Evolutionary conservation across 2,888 invertebrate species (phyloP).

Genomic region (Drosophila lutescens): DNA sequence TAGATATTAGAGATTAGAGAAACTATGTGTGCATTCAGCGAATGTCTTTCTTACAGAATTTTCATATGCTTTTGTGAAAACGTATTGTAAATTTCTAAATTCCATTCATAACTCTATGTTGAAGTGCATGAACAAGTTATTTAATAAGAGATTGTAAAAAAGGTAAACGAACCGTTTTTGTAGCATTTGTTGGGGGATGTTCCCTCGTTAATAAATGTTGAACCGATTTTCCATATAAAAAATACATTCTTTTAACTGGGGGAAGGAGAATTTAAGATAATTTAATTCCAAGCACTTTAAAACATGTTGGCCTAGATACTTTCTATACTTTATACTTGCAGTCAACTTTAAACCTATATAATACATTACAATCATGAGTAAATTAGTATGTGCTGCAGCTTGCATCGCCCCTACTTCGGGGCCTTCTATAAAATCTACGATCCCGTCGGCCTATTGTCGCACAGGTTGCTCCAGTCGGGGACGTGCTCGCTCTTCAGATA

Average conservation of each 20-base stretch:
- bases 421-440: constrained; percentile 28
- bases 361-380: constrained; percentile 9
- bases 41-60: constrained; percentile 60
- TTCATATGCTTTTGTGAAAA: constrained; percentile 50
- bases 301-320: not conserved
- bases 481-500: constrained; percentile 89
- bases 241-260: not conserved
- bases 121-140: constrained; percentile 56
- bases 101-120: constrained; percentile 53
- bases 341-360: constrained; percentile 9
- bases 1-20: constrained; percentile 29
- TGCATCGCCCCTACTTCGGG: not conserved
- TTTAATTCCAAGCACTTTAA: not conserved
- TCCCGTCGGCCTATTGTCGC: constrained; percentile 80
- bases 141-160: constrained; percentile 54
- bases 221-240: constrained; percentile 19
- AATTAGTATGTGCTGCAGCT: constrained; percentile 7
- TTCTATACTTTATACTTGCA: not conserved
- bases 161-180: not conserved
- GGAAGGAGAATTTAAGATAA: too few species aligned
- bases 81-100: constrained; percentile 64
- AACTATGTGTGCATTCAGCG: constrained; percentile 66
- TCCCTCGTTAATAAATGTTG: constrained; percentile 24
- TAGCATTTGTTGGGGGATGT: not conserved
- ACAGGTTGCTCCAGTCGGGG: constrained; percentile 90